Evolutionary conservation across 2,113 vertebrate genomes (phyloP).

Genomic region (Phylloscopus whistleri): DNA sequence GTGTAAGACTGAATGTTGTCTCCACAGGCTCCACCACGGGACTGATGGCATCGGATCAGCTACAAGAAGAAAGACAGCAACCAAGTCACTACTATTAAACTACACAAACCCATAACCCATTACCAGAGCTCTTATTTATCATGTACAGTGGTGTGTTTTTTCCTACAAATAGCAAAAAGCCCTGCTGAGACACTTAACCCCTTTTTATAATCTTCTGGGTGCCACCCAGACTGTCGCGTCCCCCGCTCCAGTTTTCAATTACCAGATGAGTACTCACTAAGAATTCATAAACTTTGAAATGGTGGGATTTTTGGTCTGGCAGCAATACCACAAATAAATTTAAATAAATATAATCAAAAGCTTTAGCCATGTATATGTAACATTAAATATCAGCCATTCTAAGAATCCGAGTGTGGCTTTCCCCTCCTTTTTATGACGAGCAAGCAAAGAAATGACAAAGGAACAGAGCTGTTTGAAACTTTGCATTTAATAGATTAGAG

Average conservation of each 20-base stretch:
- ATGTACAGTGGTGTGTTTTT: slow-evolving; percentile 57
- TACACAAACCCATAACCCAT: slow-evolving; percentile 65
- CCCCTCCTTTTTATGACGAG: slow-evolving; percentile 35
- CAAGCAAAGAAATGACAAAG: slow-evolving; percentile 53
- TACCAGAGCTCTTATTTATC: slow-evolving; percentile 69
- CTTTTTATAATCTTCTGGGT: slow-evolving; percentile 76
- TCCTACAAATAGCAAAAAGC: slow-evolving; percentile 70
- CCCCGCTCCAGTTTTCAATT: slow-evolving; percentile 73
- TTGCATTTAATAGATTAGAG: neutral
- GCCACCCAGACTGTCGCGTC: slow-evolving; percentile 71
- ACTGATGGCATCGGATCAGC: slow-evolving; percentile 98
- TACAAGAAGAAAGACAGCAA: slow-evolving; percentile 65
- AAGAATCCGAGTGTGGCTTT: slow-evolving; percentile 54
- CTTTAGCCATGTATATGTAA: slow-evolving; percentile 72
- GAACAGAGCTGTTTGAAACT: slow-evolving; percentile 16
- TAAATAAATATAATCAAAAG: slow-evolving; percentile 76
- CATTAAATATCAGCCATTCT: slow-evolving; percentile 74
- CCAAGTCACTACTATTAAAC: slow-evolving; percentile 66
- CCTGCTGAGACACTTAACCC: slow-evolving; percentile 71
- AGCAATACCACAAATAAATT: slow-evolving; percentile 75
- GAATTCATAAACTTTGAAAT: slow-evolving; percentile 78
- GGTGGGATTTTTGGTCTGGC: slow-evolving; percentile 70
- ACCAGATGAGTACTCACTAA: slow-evolving; percentile 67
- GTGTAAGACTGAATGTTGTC: slow-evolving; percentile 98
- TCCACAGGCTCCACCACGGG: slow-evolving; percentile 94